Evolutionary conservation across 2,113 vertebrate genomes (phyloP), one percentile per base, ranked within the genome.

Genomic region (Pelmatolapia mariae): DNA sequence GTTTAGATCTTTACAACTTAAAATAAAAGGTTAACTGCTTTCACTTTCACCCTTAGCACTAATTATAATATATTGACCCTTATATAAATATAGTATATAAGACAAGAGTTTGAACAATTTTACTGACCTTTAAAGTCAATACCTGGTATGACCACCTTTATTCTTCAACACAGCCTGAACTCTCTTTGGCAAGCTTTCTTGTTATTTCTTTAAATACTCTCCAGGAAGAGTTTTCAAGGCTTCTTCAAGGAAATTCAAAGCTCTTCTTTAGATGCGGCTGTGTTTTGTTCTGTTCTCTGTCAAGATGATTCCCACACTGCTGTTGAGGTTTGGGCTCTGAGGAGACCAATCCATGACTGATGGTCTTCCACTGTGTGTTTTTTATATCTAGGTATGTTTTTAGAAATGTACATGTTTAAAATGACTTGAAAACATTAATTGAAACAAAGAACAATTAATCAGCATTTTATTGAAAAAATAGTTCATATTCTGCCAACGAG

Each of bases 201-300:
- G 0, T 57, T 57, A 15, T 57, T 57, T 57, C 54, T 15, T 57
- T 26, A 57, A 26, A 57, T 57, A 57, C 0, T 57, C 24, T 71
- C 38, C 2, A 43, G 12, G 4, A 26, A 57, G 54, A 0, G 24
- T 26, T 57, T 57, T 0, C 12, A 57, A 57, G 54, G 24, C 54
- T 26, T 57, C 54, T 57, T 57, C 12, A 57, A 26, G 54, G 54
- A 2, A 4, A 57, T 57, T 57, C 54, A 57, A 57, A 57, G 4
- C 7, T 26, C 4, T 15, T 56, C 7, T 26, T 57, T 0, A 29
- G 12, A 57, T 57, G 24, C 29, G 12, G 0, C 7, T 15, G 7
- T 0, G 2, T 57, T 57, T 57, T 1, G 24, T 57, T 57, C 12
- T 3, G 24, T 57, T 57, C 54, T 26, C 54, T 29, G 24, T 29